phyloP scores from a whole-genome alignment of 2,888 invertebrate species.

The Dolichopus griseipennis region DNA sequence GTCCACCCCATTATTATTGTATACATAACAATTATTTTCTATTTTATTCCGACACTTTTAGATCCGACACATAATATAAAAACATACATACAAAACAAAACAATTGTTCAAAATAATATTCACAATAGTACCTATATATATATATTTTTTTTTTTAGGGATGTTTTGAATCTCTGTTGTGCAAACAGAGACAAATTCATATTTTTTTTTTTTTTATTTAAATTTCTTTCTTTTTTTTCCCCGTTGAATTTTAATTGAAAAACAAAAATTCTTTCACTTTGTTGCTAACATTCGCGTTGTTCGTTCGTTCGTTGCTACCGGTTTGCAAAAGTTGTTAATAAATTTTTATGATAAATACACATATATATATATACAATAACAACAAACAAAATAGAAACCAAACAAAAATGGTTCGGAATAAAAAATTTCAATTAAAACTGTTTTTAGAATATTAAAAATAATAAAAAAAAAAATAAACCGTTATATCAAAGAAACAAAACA shows the following conservation, averaged over 20 bases:
- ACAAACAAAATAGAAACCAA: background rate
- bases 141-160: background rate
- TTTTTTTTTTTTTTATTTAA: background rate
- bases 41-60: background rate
- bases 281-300: background rate
- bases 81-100: background rate
- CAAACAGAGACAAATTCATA: background rate
- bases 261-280: background rate
- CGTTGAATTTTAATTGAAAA: background rate
- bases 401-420: background rate
- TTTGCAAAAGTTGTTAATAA: background rate
- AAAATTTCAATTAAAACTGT: constrained; percentile 1
- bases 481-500: background rate
- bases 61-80: too few relatives aligned
- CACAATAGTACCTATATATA: too few relatives aligned
- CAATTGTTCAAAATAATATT: background rate
- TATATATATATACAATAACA: background rate
- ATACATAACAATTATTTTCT: background rate
- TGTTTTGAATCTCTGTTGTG: background rate
- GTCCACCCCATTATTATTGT: background rate
- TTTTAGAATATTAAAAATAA: background rate
- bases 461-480: background rate
- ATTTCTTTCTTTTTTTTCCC: background rate
- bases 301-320: background rate
- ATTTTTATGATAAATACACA: background rate